Percentiles rank a stretch among this genome's conserved stretches.
Evolutionary conservation across 2,113 vertebrate species (phyloP).

Genomic region (Dendropsophus ebraccatus): DNA sequence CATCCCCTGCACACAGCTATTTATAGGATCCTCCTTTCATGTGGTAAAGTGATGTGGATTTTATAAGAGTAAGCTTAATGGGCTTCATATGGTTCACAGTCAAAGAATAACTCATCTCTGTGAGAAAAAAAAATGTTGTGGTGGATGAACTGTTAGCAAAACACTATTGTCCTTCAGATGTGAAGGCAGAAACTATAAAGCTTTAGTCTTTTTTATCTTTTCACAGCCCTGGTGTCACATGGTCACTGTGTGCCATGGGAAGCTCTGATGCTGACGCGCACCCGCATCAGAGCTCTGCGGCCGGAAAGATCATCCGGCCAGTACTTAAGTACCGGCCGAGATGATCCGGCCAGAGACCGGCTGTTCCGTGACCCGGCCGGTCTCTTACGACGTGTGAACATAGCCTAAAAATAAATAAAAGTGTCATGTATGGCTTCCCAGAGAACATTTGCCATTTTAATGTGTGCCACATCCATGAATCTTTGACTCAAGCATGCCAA

Average conservation of each 20-base stretch:
- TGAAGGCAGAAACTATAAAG: background rate
- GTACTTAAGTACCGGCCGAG: no score
- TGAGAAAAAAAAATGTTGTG: conserved; percentile 35
- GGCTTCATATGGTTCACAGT: conserved; percentile 73
- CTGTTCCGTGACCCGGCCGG: no score
- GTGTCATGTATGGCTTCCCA: conserved; percentile 5
- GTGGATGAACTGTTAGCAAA: conserved; percentile 18
- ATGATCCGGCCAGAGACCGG: no score
- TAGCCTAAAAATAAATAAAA: no score
- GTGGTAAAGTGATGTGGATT: conserved; percentile 79
- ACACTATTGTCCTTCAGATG: background rate
- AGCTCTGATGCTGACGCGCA: no score
- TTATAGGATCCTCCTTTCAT: conserved; percentile 81
- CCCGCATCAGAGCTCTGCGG: no score
- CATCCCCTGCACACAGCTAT: conserved; percentile 75
- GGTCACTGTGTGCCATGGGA: no score
- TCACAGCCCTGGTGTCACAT: no score
- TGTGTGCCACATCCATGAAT: conserved; percentile 49
- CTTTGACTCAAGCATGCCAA: background rate
- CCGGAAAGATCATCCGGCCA: no score
- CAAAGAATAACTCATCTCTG: conserved; percentile 64
- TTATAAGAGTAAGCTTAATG: conserved; percentile 81
- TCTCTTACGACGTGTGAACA: no score
- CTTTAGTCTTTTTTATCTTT: no score
- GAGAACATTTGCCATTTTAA: conserved; percentile 48